Evolutionary conservation across 2,888 invertebrate species (phyloP), one percentile per base, ranked within the genome.

Genomic region (Oscheius onirici): DNA sequence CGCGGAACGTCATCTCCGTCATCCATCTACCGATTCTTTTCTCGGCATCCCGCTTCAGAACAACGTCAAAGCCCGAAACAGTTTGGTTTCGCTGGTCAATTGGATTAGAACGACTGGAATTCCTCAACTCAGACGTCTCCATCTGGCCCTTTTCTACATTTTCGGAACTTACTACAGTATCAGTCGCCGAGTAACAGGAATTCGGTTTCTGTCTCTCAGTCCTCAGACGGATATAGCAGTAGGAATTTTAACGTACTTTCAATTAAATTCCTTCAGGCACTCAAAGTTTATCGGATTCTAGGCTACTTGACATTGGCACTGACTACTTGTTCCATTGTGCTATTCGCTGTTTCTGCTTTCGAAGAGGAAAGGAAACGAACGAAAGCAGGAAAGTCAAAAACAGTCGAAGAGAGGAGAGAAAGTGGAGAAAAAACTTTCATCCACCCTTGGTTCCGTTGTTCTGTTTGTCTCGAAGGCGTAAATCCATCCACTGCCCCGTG

Each of bases 81-180:
- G 75, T 17, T 70, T 81, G 24, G 61, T 76, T 13, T 28, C 70
- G 17, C 46, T 78, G 0, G 66, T 81, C 13, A 55, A 40, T 15
- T 81, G 81, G 81, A 58, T 79, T 20, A 66, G 75, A 61, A 72
- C 74, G 26, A 66, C 71, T 2, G 66, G 71, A 10, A 61, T 81
- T 17, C 77, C 82, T 0, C 70, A 76, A 28, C 60, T 79, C 2
- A 69, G 65, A 41, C 84, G 89, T 34, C 89, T 93, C 72, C 95
- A 97, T 88, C 91, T 93, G 84, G 93, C 93, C 0, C 80, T 93
- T 0, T 95, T 95, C 87, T 96, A 95, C 88, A 91, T 94, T 20
- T 91, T 91, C 85, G 93, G 94, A 15, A 91, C 91, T 44, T 95
- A 93, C 87, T 93, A 95, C 83, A 93, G 94, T 87, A 89, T 96